Evolutionary conservation across 2,888 invertebrate genomes (phyloP).

Genomic region (Pemphredon lugubris): DNA sequence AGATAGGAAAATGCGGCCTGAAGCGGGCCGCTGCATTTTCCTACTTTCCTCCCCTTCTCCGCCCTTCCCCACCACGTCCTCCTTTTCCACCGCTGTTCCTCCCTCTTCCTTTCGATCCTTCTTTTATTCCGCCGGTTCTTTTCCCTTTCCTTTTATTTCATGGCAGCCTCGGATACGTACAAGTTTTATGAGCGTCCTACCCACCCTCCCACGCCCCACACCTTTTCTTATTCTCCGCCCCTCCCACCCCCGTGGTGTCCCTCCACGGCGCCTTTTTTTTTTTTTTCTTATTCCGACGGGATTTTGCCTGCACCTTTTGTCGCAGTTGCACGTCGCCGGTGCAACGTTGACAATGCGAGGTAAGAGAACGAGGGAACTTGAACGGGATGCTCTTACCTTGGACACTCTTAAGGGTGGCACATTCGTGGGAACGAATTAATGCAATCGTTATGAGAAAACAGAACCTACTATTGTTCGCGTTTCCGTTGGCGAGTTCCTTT

Average conservation of each 20-base stretch:
- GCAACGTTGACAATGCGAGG: constrained; percentile 27
- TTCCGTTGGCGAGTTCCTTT: background rate
- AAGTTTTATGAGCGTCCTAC: constrained; percentile 45
- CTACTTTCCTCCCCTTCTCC: too few species aligned
- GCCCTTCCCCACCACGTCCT: too few species aligned
- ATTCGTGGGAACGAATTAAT: constrained; percentile 26
- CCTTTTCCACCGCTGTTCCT: background rate
- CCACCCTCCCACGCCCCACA: constrained; percentile 19
- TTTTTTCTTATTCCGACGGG: too few species aligned
- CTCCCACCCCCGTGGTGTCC: background rate
- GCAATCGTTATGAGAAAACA: constrained; percentile 26
- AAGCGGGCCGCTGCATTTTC: too few species aligned
- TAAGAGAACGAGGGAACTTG: constrained; percentile 12
- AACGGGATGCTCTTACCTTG: constrained; percentile 7
- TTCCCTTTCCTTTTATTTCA: constrained; percentile 42
- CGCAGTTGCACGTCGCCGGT: constrained; percentile 2
- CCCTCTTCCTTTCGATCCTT: too few species aligned
- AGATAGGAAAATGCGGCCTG: too few species aligned
- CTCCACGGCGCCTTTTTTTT: too few species aligned
- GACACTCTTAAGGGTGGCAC: background rate
- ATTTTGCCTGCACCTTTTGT: too few species aligned
- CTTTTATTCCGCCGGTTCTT: too few species aligned
- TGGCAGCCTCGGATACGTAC: constrained; percentile 9
- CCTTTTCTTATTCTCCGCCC: constrained; percentile 5
- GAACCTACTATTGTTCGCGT: constrained; percentile 19